These are phyloP conservation scores for Papilio machaon DNA, from an alignment of 1,140 invertebrate genomes.

Conservation along the genomic window DNA sequence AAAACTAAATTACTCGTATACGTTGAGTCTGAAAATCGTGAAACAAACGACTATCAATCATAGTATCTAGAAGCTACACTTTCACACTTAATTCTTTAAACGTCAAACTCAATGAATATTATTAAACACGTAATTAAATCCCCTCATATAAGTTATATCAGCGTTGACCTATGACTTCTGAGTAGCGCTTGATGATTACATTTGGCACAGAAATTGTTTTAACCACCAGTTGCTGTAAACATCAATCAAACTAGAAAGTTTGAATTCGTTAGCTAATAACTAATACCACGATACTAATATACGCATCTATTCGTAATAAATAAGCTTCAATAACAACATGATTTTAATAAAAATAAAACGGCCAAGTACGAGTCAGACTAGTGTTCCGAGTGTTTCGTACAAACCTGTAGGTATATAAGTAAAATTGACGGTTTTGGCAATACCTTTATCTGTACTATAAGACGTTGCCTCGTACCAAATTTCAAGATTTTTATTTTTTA, in stretches of 20 bases:
- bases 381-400: no score
- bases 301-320: slow-evolving; percentile 24
- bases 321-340: slow-evolving; percentile 11
- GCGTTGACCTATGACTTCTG: slow-evolving; percentile 48
- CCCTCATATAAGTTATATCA: slow-evolving; percentile 6
- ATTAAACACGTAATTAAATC: slow-evolving; percentile 24
- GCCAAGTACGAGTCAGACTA: slow-evolving; percentile 4
- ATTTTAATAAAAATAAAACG: slow-evolving; percentile 1
- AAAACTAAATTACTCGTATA: background rate
- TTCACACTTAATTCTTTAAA: background rate
- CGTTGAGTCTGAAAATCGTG: background rate
- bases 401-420: no score
- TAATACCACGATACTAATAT: slow-evolving; percentile 31
- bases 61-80: background rate
- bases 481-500: no score
- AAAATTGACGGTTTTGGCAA: no score
- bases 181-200: slow-evolving; percentile 44
- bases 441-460: no score
- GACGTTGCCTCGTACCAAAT: no score
- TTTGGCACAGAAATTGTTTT: slow-evolving; percentile 35
- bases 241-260: slow-evolving; percentile 60
- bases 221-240: slow-evolving; percentile 32
- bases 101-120: background rate
- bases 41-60: background rate
- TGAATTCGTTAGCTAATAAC: slow-evolving; percentile 33